Conservation (phyloP, 2,797 vertebrate species). For the Siniperca scherzeri region DNA sequence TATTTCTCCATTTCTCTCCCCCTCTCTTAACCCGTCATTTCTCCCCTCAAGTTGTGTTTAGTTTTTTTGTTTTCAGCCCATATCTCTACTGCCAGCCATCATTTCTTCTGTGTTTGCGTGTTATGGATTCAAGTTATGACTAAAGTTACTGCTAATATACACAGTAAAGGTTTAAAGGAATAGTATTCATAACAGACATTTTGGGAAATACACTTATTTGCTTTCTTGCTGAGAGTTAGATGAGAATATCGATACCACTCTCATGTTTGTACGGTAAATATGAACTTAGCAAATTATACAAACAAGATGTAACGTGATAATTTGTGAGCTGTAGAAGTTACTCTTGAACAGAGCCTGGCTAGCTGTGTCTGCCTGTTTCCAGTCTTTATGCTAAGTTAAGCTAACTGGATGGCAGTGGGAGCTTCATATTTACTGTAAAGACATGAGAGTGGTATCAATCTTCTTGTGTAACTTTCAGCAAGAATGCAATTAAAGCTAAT, state of each 20-base stretch:
- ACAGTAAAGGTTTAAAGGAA: too few species aligned
- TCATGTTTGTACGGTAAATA: not conserved
- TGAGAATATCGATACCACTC: not conserved
- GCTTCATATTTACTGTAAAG: too few species aligned
- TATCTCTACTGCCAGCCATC: not conserved
- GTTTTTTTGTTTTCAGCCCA: constrained; percentile 41
- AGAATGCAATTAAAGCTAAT: not conserved
- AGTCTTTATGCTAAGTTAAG: too few species aligned
- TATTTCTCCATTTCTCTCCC: constrained; percentile 5
- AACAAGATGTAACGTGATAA: not conserved
- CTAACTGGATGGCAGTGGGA: too few species aligned
- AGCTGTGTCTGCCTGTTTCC: too few species aligned
- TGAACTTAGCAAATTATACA: not conserved
- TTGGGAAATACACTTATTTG: not conserved
- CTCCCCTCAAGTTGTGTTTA: constrained; percentile 9
- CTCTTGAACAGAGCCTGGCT: too few species aligned
- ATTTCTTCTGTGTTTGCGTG: not conserved
- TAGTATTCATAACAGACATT: not conserved
- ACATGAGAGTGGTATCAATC: too few species aligned
- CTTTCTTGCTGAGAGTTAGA: not conserved
- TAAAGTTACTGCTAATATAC: not conserved
- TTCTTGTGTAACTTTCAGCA: not conserved
- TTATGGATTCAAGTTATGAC: not conserved
- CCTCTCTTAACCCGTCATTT: not conserved
- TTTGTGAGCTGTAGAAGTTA: not conserved